Evolutionary conservation across 2,888 invertebrate species (phyloP).

Genomic region (Leptopterna dolabrata): DNA sequence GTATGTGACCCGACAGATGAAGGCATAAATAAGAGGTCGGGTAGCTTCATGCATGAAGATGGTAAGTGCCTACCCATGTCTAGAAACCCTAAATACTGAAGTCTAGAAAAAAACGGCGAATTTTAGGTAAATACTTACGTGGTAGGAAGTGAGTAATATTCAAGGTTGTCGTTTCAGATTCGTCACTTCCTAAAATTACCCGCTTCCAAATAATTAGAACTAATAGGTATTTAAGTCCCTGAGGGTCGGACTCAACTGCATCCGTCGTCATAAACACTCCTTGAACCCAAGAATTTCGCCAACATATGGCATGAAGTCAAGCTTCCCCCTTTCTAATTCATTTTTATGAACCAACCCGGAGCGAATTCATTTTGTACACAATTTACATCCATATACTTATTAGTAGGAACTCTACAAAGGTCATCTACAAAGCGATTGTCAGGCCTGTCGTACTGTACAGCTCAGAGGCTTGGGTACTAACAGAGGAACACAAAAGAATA

Average conservation of each 20-base stretch:
- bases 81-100: too few relatives aligned
- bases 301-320: conserved; percentile 20
- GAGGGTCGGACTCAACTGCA: not conserved
- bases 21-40: too few relatives aligned
- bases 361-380: not conserved
- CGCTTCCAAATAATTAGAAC: not conserved
- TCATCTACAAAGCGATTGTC: too few relatives aligned
- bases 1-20: too few relatives aligned
- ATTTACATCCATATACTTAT: not conserved
- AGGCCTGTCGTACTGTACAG: too few relatives aligned
- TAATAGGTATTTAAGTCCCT: not conserved
- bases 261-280: not conserved
- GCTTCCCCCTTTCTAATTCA: conserved; percentile 11
- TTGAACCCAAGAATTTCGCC: not conserved
- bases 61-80: too few relatives aligned
- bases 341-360: not conserved
- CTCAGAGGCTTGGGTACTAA: too few relatives aligned
- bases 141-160: conserved; percentile 24
- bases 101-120: too few relatives aligned
- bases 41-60: too few relatives aligned
- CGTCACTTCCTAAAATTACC: conserved; percentile 30
- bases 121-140: too few relatives aligned
- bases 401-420: too few relatives aligned
- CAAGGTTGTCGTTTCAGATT: conserved; percentile 45
- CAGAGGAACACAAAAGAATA: too few relatives aligned